These are phyloP conservation scores for Drosophila kanekoi DNA, from an alignment of 2,888 invertebrate genomes.

Conservation along the genomic window DNA sequence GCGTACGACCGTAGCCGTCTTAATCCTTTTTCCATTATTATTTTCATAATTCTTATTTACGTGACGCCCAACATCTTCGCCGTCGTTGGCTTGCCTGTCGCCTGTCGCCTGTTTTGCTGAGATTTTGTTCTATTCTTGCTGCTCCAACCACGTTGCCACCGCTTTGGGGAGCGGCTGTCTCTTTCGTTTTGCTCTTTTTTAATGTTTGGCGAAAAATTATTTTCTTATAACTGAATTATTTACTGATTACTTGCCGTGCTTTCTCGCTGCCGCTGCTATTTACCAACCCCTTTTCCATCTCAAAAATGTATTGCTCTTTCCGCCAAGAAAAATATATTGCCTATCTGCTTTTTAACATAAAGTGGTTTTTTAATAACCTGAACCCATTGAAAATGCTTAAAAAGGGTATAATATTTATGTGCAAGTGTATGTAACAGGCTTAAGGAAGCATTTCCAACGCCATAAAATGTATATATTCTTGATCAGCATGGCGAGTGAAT, in stretches of 20 bases:
- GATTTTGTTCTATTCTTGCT: conserved; percentile 73
- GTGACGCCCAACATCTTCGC: conserved; percentile 77
- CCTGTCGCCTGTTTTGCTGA: conserved; percentile 42
- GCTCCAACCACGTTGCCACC: conserved; percentile 13
- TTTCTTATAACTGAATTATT: conserved; percentile 83
- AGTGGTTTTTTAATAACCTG: no score
- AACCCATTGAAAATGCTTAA: no score
- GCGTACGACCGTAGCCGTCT: conserved; percentile 71
- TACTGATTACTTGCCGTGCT: conserved; percentile 71
- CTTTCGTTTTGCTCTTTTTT: conserved; percentile 59
- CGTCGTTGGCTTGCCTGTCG: conserved; percentile 20
- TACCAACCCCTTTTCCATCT: conserved; percentile 53
- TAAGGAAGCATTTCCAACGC: no score
- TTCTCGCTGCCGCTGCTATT: conserved; percentile 25
- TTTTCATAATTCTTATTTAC: conserved; percentile 85
- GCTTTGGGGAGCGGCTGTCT: conserved; percentile 47
- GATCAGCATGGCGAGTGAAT: no score
- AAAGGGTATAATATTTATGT: no score
- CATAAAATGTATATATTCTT: no score
- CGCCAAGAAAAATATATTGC: no score
- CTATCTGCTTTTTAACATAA: no score
- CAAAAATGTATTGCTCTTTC: conserved; percentile 60
- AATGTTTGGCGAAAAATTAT: conserved; percentile 78
- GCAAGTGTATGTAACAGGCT: no score
- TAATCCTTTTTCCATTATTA: conserved; percentile 85